Base-by-base conservation (phyloP, 2,888 invertebrate genomes). In the Stegophylla sp. region DNA sequence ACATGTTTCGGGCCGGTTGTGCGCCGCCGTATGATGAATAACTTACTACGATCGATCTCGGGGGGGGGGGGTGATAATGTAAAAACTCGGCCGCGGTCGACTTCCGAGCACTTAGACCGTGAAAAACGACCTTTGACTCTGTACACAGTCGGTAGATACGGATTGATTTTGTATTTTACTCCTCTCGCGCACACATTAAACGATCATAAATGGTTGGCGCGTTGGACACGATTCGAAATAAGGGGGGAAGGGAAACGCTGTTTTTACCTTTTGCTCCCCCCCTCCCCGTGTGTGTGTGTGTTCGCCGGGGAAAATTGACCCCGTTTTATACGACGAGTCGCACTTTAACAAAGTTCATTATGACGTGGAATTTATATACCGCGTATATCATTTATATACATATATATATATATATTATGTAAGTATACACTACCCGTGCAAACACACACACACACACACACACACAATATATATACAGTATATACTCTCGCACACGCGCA, bases 271-370 rank as follows among this genome's bases (percentile, higher is more conserved):
- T n/a, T n/a, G n/a, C n/a, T n/a, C n/a, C n/a, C n/a, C n/a, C n/a
- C n/a, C 23, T 56, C 41, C 23, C 4, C 23, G 43, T 20, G 56
- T 7, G 7, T 7, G 7, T n/a, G 34, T 34, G 3, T 12, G 43
- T 72, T 56, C 10, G 23, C n/a, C n/a, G n/a, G n/a, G n/a, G n/a
- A n/a, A n/a, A 56, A 41, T 34, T 13, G 4, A 72, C 23, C 34
- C 5, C 17, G 41, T 53, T 53, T 53, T 15, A 5, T 53, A 43
- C 26, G 34, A 10, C n/a, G 34, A 43, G 43, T 23, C 26, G 34
- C 34, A 20, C 41, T 72, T 72, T 17, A 43, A 72, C 72, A 56
- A 12, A 43, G 43, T 59, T 26, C 23, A 43, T 72, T 72, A 43
- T 26, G 23, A 34, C 34, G 4, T 23, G 53, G 15, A 71, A 56